Conservation (phyloP, 2,113 vertebrate species). For the Garra rufa region DNA sequence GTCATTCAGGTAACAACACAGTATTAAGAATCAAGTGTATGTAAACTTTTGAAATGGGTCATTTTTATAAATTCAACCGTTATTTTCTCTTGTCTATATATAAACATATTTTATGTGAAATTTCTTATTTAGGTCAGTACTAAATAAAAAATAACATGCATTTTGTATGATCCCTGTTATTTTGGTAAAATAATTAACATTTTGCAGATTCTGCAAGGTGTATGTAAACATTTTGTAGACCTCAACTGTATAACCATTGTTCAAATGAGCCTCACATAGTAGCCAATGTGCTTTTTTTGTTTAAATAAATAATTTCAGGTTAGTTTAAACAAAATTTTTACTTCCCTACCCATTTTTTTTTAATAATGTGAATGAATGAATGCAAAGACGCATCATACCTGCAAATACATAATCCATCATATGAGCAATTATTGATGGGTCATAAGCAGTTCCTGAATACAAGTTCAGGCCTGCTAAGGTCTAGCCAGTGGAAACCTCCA, state of each 20-base stretch:
- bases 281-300: background rate
- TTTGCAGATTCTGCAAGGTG: too few species aligned
- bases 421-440: background rate
- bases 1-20: too few species aligned
- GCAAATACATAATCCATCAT: background rate
- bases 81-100: too few species aligned
- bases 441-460: background rate
- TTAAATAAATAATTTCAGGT: background rate
- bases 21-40: too few species aligned
- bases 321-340: background rate
- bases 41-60: too few species aligned
- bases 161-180: too few species aligned
- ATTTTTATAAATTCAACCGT: too few species aligned
- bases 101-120: too few species aligned
- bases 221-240: too few species aligned
- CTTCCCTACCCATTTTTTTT: background rate
- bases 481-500: slow-evolving; percentile 29
- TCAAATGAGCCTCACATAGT: background rate
- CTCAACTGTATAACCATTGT: background rate
- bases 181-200: too few species aligned
- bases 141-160: too few species aligned
- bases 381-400: background rate
- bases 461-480: background rate
- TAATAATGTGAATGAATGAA: background rate
- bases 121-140: too few species aligned